These are phyloP conservation scores for Dicyrtomina minuta DNA, from an alignment of 2,888 invertebrate genomes.

Conservation along the genomic window DNA sequence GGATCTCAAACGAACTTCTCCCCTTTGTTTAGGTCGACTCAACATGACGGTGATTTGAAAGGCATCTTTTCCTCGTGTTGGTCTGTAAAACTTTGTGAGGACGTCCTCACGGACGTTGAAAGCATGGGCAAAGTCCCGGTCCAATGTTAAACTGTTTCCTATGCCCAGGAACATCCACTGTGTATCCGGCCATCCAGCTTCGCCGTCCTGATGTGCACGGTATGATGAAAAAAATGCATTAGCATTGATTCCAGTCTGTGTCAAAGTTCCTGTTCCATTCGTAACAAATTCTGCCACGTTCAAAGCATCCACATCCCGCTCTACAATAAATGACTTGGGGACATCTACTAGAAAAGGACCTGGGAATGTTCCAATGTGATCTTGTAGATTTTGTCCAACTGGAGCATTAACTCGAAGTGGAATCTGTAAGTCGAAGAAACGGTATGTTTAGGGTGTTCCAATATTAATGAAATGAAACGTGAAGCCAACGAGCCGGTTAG, in stretches of 20 bases:
- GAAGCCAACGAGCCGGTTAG: not conserved
- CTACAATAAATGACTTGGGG: constrained; percentile 42
- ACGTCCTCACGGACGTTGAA: constrained; percentile 51
- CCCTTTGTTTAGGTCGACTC: constrained; percentile 49
- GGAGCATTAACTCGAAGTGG: constrained; percentile 46
- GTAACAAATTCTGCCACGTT: constrained; percentile 42
- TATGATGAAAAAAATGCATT: constrained; percentile 51
- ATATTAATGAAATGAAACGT: not conserved
- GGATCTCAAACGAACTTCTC: constrained; percentile 39
- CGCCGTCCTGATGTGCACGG: constrained; percentile 42
- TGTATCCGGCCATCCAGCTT: constrained; percentile 51
- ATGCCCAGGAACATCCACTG: constrained; percentile 50
- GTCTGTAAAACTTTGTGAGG: constrained; percentile 47
- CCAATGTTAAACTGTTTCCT: constrained; percentile 40
- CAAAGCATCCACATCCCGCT: constrained; percentile 39
- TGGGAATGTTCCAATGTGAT: constrained; percentile 51
- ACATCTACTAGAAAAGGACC: constrained; percentile 48
- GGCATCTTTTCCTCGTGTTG: constrained; percentile 48
- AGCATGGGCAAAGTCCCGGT: constrained; percentile 47
- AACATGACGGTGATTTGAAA: constrained; percentile 52
- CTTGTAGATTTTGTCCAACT: constrained; percentile 51
- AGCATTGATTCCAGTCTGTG: constrained; percentile 42
- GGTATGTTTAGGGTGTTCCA: not conserved
- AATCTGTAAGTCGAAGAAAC: constrained; percentile 30
- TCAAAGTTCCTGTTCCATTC: constrained; percentile 50